A percentile compares a stretch with the other conserved stretches of the same genome.
Conservation (phyloP, 2,888 invertebrate genomes). For the Dugesia japonica region DNA sequence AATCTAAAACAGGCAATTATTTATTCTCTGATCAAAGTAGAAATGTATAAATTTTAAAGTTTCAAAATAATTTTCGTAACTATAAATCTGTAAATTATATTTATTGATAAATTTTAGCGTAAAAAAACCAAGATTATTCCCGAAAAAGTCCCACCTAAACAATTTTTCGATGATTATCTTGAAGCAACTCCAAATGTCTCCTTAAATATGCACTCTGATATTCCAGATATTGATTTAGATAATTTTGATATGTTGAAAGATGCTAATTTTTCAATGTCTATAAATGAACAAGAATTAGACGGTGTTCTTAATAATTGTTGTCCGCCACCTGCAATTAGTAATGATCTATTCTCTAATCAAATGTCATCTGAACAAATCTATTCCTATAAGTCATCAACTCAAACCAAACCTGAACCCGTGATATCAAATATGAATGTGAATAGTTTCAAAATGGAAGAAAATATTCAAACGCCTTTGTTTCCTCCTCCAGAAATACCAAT, state of each 20-base stretch:
- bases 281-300: slow-evolving; percentile 9
- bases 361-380: background rate
- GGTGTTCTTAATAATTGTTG: slow-evolving; percentile 20
- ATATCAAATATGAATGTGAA: background rate
- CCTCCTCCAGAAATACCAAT: background rate
- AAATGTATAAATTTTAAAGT: no score
- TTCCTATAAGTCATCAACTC: background rate
- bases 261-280: background rate
- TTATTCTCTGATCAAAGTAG: no score
- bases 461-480: background rate
- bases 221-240: background rate
- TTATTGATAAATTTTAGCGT: background rate
- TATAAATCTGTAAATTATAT: no score
- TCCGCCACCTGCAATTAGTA: background rate
- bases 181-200: slow-evolving; percentile 10
- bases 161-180: background rate
- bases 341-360: background rate
- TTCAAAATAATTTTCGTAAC: no score
- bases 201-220: background rate
- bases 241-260: slow-evolving; percentile 6
- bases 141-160: background rate
- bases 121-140: background rate
- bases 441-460: slow-evolving; percentile 10
- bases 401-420: background rate
- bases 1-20: no score